Evolutionary conservation across 2,888 invertebrate genomes (phyloP).

Genomic region (Catocala fraxini): DNA sequence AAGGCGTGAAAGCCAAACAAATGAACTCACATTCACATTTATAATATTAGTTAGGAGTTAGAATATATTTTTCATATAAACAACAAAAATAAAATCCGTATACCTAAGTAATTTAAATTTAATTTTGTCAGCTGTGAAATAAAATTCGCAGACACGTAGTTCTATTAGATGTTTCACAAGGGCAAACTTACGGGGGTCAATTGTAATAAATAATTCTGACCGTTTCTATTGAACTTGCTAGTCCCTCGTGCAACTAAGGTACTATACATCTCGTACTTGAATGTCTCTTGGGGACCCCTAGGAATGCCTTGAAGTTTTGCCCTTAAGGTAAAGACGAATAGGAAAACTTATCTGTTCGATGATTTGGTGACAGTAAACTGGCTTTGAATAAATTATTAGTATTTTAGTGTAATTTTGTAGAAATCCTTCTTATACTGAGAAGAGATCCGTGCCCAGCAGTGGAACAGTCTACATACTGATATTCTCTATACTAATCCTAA

Average conservation of each 20-base stretch:
- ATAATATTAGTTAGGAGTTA: too few relatives aligned
- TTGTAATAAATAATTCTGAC: constrained; percentile 4
- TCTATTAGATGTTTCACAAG: background rate
- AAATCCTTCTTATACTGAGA: too few relatives aligned
- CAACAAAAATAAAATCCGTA: too few relatives aligned
- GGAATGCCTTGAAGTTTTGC: constrained; percentile 3
- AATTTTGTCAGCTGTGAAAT: background rate
- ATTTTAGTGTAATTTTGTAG: too few relatives aligned
- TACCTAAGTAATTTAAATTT: too few relatives aligned
- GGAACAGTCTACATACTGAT: too few relatives aligned
- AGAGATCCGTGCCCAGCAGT: too few relatives aligned
- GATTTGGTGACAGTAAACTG: background rate
- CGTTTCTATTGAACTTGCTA: constrained; percentile 6
- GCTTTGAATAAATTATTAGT: too few relatives aligned
- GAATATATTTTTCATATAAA: too few relatives aligned
- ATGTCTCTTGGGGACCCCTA: background rate
- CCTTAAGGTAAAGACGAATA: background rate
- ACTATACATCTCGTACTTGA: constrained; percentile 4
- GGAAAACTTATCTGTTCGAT: constrained; percentile 1
- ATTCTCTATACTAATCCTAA: too few relatives aligned
- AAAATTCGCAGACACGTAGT: background rate
- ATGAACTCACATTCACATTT: too few relatives aligned
- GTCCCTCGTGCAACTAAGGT: constrained; percentile 1
- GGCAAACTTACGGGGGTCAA: background rate
- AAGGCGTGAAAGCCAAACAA: too few relatives aligned